Base-by-base conservation (phyloP, 2,113 vertebrate species). In the Misgurnus mizolepis region DNA sequence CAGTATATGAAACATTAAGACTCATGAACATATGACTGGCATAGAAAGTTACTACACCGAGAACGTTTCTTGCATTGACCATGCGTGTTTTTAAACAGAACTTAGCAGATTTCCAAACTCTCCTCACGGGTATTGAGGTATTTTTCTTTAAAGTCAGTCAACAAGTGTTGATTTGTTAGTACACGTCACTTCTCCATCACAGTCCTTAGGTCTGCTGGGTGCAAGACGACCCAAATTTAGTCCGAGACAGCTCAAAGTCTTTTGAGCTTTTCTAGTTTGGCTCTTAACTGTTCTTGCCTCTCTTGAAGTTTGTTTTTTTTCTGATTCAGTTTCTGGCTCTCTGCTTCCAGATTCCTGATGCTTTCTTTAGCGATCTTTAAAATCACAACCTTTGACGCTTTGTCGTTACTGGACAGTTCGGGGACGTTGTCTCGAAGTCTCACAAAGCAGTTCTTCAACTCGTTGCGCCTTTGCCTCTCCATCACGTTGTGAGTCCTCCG, bases 351-450 rank as follows among this genome's bases (percentile, higher is more conserved):
- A 74, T 84, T 61, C 7, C 87, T 87, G 86, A 94, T 93, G 83
- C 90, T 90, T 70, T 94, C 93, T 3, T 90, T 76, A 0, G 94
- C 94, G 67, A 91, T 93, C 85, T 93, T 93, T 77, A 94, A 87
- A 76, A 94, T 94, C 60, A 93, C 90, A 60, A 94, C 93, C 79
- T 94, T 94, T 67, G 94, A 94, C 1, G 94, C 94, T 71, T 94
- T 94, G 88, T 93, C 91, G 7, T 94, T 94, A 81, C 88, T 86
- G 9, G 90, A 92, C 73, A 94, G 88, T 78, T 94, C 94, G 0
- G 94, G 93, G 45, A 94, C 91, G 17, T 91, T 88, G 84, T 94
- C 92, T 0, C 94, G 90, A 22, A 94, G 90, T 0, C 85, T 88
- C 71, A 92, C 56, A 73, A 94, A 94, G 84, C 94, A 94, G 87